Conservation (phyloP, 2,888 invertebrate genomes). For the Temnothorax unifasciatus region DNA sequence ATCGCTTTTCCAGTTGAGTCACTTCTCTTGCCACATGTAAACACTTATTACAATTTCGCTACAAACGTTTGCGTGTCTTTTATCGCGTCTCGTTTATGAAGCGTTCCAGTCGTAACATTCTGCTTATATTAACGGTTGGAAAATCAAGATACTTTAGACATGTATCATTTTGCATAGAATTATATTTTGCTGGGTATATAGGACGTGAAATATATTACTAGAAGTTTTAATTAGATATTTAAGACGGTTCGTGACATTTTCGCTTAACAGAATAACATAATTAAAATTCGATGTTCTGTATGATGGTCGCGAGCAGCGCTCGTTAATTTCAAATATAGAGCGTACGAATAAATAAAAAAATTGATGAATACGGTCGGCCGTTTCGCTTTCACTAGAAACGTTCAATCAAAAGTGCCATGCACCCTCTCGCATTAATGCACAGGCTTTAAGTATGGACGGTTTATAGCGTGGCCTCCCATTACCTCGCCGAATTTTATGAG, state of each 20-base stretch:
- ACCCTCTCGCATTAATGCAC: constrained; percentile 20
- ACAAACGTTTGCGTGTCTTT: neutral
- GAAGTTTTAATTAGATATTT: constrained; percentile 1
- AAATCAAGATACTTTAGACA: neutral
- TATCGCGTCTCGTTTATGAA: constrained; percentile 22
- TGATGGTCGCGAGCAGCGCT: neutral
- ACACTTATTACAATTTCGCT: constrained; percentile 24
- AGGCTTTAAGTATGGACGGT: constrained; percentile 23
- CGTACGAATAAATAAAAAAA: constrained; percentile 9
- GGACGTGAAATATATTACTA: neutral
- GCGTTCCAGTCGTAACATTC: neutral
- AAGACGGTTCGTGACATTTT: neutral
- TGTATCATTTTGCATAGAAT: neutral
- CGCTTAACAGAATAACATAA: neutral
- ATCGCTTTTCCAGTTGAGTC: constrained; percentile 34
- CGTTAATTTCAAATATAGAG: neutral
- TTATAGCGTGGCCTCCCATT: constrained; percentile 30
- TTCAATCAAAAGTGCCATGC: constrained; percentile 31
- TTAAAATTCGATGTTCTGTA: neutral
- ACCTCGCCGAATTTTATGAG: constrained; percentile 47
- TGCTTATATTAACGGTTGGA: constrained; percentile 9
- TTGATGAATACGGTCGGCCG: neutral
- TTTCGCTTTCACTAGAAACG: constrained; percentile 24
- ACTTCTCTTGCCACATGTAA: constrained; percentile 25
- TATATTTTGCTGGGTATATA: neutral